Base-by-base conservation (phyloP, 1,140 invertebrate genomes). In the Magallana ariakensis region DNA sequence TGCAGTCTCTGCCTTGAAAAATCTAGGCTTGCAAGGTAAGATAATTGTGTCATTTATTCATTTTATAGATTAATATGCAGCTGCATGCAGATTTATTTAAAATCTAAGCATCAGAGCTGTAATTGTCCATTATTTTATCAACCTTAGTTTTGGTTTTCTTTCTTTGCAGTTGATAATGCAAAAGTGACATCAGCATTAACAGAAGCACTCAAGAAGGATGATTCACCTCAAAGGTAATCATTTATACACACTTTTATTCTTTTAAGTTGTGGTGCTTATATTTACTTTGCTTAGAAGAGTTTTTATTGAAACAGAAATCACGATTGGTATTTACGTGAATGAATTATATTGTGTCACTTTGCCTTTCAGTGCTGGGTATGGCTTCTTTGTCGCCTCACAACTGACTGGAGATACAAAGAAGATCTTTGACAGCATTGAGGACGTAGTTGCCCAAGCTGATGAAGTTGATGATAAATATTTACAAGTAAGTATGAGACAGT, bases 361-460 rank as follows among this genome's bases (percentile, higher is more conserved):
- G 84, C 85, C 85, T 89, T 95, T 87, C 92, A 98, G 97, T 92
- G 96, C 98, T 88, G 98, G 97, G 0, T 97, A 98, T 94, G 96
- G 97, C 62, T 97, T 99, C 89, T 96, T 97, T 88, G 96, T 98
- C 86, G 97, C 97, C 60, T 95, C 97, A 33, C 95, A 95, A 46
- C 91, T 97, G 3, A 94, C 94, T 58, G 96, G 96, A 8, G 96
- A 96, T 88, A 96, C 96, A 60, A 93, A 90, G 66, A 94, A 94
- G 85, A 97, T 97, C 57, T 96, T 96, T 85, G 96, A 97, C 86
- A 96, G 97, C 80, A 97, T 99, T 80, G 98, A 98, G 95, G 98
- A 99, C 95, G 96, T 97, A 66, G 95, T 99, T 89, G 97, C 98
- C 15, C 98, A 99, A 94, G 98, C 98, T 56, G 98, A 99, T 96